These are phyloP conservation scores for Mirounga angustirostris DNA, from an alignment of 2,113 vertebrate species.

Conservation along the genomic window DNA sequence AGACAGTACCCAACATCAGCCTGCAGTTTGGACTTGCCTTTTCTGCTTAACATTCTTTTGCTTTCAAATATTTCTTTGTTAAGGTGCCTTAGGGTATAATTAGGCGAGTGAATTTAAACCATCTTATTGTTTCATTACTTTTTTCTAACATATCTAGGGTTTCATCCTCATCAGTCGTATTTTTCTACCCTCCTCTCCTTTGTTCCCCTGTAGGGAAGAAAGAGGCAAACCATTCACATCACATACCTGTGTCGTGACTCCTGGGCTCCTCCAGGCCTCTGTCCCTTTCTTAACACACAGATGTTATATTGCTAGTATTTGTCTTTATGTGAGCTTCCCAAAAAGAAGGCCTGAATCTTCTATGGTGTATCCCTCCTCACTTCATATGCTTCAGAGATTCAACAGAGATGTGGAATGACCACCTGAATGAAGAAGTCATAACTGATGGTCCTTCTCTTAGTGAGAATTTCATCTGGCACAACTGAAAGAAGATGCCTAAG, in stretches of 20 bases:
- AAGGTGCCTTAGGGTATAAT: neutral
- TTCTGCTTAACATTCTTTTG: constrained; percentile 12
- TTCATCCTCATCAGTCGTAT: neutral
- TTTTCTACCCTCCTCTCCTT: neutral
- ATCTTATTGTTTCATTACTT: neutral
- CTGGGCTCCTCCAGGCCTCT: neutral
- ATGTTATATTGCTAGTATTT: neutral
- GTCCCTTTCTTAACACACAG: accelerated
- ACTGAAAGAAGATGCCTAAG: neutral
- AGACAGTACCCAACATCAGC: neutral
- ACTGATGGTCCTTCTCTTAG: neutral
- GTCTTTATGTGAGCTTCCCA: neutral
- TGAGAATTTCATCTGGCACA: neutral
- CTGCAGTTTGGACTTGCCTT: neutral
- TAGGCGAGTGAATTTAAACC: neutral
- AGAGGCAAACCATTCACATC: neutral
- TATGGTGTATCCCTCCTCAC: neutral
- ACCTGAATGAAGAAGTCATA: neutral
- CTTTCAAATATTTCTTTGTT: constrained; percentile 34
- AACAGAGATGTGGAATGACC: neutral
- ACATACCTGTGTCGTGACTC: neutral
- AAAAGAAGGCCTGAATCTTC: neutral
- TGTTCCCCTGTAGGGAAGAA: neutral
- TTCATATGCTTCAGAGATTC: neutral
- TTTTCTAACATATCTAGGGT: neutral